A percentile compares a stretch with the other conserved stretches of the same genome.
phyloP scores from a whole-genome alignment of 2,797 vertebrate species.

The Danio albolineatus region DNA sequence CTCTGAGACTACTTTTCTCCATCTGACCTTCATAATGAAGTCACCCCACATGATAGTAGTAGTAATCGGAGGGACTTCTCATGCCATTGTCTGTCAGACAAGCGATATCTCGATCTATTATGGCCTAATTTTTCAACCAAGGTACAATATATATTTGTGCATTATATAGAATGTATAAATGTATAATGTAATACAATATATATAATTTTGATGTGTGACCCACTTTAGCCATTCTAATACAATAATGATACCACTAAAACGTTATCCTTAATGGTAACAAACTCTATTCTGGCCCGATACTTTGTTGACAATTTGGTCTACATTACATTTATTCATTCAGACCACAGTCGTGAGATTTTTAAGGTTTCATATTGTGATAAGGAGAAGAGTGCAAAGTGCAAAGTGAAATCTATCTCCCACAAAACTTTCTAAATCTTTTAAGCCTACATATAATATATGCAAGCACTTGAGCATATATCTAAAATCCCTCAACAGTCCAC shows the following conservation, averaged over 20 bases:
- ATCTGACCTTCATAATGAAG: conserved; percentile 71
- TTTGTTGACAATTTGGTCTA: not conserved
- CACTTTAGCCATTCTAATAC: conserved; percentile 2
- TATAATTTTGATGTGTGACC: not conserved
- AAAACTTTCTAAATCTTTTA: conserved; percentile 7
- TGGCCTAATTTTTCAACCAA: not conserved
- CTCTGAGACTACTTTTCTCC: conserved; percentile 62
- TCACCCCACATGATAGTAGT: conserved; percentile 57
- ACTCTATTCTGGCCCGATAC: not conserved
- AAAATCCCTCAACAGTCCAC: conserved; percentile 43
- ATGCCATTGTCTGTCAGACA: conserved; percentile 28
- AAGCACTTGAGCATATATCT: not conserved
- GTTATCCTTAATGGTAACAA: not conserved
- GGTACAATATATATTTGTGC: conserved; percentile 5
- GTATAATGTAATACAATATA: not conserved
- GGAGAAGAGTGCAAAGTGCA: not conserved
- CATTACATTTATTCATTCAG: not conserved
- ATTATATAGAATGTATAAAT: too few species aligned
- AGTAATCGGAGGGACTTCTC: conserved; percentile 45
- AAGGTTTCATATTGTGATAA: not conserved
- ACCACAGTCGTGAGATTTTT: not conserved
- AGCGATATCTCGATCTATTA: conserved; percentile 7
- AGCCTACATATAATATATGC: conserved; percentile 26
- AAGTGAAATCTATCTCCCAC: not conserved
- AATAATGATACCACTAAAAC: not conserved